Evolutionary conservation across 2,888 invertebrate species (phyloP), one percentile per base, ranked within the genome.

Genomic region (Apoderus coryli): DNA sequence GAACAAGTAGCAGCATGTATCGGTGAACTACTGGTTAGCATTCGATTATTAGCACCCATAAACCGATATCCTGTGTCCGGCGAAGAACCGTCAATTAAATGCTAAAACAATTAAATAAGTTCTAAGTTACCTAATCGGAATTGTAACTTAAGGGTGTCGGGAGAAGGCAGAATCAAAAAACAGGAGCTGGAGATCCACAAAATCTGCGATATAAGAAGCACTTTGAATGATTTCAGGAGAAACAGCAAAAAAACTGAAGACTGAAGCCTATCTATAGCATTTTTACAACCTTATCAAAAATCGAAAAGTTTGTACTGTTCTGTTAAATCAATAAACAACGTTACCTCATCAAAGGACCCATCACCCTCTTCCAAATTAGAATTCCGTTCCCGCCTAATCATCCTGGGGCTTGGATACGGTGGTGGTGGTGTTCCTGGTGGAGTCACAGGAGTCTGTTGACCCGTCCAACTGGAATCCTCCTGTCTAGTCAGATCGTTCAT

Each of bases 391-490:
- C 49, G 44, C 29, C 55, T 44, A 4, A 39, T 41, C 4, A 50
- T 31, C 25, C 46, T 43, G 27, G 63, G 62, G 47, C 60, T 57
- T 16, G 66, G 67, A 57, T 86, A 86, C 2, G 86, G 85, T 11
- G 86, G 85, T 10, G 86, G 86, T 23, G 86, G 86, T n/a, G 86
- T 85, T 31, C 85, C 84, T 2, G 84, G 50, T 38, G 56, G 45
- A 44, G 61, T 40, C 43, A 52, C 47, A 6, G 44, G 45, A 4
- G 48, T 45, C 16, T 55, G 49, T 36, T 63, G 62, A 7, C 56
- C 52, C 4, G 6, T n/a, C 19, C 19, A 19, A n/a, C n/a, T n/a
- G n/a, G n/a, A n/a, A n/a, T n/a, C n/a, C 19, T 56, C 56, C 15
- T 53, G 50, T 33, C 56, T 48, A 25, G 60, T 63, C 38, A 72